Conservation (phyloP, 2,888 invertebrate genomes). For the Rotaria macrura region DNA sequence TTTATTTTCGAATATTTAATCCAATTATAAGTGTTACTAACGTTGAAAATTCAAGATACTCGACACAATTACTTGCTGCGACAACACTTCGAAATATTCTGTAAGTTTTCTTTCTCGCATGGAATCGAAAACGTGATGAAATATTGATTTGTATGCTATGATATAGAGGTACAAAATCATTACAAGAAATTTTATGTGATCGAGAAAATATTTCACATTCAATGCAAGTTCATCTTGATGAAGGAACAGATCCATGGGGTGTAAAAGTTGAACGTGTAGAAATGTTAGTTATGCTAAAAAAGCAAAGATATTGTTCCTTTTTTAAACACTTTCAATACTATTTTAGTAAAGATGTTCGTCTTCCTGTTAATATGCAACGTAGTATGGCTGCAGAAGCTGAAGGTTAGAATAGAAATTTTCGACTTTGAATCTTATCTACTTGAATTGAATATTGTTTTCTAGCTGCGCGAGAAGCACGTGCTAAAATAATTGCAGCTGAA, state of each 20-base stretch:
- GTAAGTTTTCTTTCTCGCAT: neutral
- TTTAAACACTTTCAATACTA: neutral
- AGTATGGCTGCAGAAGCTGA: constrained; percentile 49
- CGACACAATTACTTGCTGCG: constrained; percentile 44
- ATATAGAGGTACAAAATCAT: constrained; percentile 33
- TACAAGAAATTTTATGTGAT: constrained; percentile 33
- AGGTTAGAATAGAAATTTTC: neutral
- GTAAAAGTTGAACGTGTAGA: constrained; percentile 80
- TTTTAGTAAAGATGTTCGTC: constrained; percentile 44
- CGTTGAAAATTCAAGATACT: constrained; percentile 44
- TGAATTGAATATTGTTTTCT: neutral
- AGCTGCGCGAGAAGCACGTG: constrained; percentile 44
- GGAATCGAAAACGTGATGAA: neutral
- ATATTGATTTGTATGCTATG: neutral
- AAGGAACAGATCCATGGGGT: constrained; percentile 36
- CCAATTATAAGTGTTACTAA: constrained; percentile 45
- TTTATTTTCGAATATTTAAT: constrained; percentile 45
- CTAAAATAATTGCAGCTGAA: constrained; percentile 41
- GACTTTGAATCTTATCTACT: neutral
- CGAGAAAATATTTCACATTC: constrained; percentile 28
- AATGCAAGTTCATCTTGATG: constrained; percentile 23
- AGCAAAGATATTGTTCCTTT: neutral
- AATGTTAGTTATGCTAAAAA: constrained; percentile 54
- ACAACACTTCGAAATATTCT: constrained; percentile 46
- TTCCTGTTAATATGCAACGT: constrained; percentile 45